A percentile compares a stretch with the other conserved stretches of the same genome.
Evolutionary conservation across 2,888 invertebrate species (phyloP).

Genomic region (Philonicus albiceps): DNA sequence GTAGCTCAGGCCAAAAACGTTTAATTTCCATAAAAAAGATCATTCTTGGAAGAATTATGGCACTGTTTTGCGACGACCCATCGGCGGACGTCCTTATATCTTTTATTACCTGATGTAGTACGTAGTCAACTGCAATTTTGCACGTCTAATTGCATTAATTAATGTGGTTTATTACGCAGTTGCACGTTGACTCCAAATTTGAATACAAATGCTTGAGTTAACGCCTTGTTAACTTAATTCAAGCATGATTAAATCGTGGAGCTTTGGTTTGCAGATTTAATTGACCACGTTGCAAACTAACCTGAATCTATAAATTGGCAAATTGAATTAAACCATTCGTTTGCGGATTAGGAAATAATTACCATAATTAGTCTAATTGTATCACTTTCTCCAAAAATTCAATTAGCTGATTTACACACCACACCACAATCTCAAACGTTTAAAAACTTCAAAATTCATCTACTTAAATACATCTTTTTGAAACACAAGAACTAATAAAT

Average conservation of each 20-base stretch:
- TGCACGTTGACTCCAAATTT: neutral
- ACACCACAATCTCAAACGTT: neutral
- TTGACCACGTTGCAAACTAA: neutral
- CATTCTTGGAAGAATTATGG: neutral
- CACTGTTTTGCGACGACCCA: neutral
- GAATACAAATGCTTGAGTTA: neutral
- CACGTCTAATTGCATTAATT: neutral
- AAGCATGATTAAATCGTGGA: neutral
- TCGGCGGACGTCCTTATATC: neutral
- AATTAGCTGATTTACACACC: neutral
- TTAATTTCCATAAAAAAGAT: constrained; percentile 16
- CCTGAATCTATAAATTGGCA: neutral
- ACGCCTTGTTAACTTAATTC: constrained; percentile 10
- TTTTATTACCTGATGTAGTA: neutral
- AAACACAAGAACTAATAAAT: no score
- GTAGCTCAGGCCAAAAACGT: neutral
- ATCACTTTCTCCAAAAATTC: neutral
- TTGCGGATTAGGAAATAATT: neutral
- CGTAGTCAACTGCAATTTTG: neutral
- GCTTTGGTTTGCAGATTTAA: neutral
- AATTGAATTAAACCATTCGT: neutral
- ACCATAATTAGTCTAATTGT: neutral
- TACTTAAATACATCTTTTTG: neutral
- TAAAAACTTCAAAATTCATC: neutral
- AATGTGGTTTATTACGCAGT: neutral